Evolutionary conservation across 2,797 vertebrate species (phyloP).

Genomic region (Macropodus opercularis): DNA sequence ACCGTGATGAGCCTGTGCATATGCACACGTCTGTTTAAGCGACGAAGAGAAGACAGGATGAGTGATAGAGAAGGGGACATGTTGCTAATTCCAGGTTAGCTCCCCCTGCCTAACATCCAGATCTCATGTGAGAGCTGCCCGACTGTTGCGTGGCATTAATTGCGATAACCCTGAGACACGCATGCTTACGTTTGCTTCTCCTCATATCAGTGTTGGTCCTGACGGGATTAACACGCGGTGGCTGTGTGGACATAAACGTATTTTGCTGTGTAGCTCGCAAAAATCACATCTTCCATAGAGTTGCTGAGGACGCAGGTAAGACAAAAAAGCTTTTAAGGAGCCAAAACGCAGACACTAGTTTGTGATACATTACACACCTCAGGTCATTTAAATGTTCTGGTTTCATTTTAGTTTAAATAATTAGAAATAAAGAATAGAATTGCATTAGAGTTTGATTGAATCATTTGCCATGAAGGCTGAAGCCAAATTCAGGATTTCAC

Average conservation of each 20-base stretch:
- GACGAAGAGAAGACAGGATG: conserved; percentile 14
- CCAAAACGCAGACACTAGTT: too few species aligned
- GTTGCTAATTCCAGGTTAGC: conserved; percentile 56
- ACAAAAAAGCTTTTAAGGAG: too few species aligned
- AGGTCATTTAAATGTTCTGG: too few species aligned
- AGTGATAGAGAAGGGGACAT: conserved; percentile 22
- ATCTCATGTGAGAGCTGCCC: conserved; percentile 37
- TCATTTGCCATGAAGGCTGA: too few species aligned
- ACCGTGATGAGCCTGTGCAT: conserved; percentile 55
- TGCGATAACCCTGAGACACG: conserved; percentile 51
- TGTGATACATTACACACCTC: too few species aligned
- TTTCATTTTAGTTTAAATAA: too few species aligned
- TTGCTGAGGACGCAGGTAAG: too few species aligned
- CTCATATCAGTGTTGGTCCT: conserved; percentile 26
- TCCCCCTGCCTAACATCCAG: conserved; percentile 26
- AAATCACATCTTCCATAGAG: not conserved
- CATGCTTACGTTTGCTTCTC: conserved; percentile 55
- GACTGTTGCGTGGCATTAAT: conserved; percentile 60
- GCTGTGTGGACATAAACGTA: not conserved
- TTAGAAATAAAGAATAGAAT: too few species aligned
- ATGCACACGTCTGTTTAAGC: conserved; percentile 27
- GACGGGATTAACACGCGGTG: not conserved
- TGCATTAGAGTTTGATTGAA: too few species aligned
- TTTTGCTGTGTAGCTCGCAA: conserved; percentile 10
- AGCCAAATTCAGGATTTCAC: too few species aligned